These are phyloP conservation scores for Drosophila lutescens DNA, from an alignment of 2,888 invertebrate species.

Conservation along the genomic window DNA sequence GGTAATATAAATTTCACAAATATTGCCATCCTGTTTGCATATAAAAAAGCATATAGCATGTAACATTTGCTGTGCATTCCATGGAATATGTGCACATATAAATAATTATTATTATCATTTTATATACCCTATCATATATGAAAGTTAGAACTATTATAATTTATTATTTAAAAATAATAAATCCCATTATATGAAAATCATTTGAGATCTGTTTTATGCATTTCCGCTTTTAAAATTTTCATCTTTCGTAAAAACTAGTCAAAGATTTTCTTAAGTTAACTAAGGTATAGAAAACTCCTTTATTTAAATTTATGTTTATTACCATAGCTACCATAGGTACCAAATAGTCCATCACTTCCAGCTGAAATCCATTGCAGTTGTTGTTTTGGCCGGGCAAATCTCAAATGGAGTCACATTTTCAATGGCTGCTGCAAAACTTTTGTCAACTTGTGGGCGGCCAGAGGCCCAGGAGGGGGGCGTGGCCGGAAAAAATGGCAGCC, in stretches of 20 bases:
- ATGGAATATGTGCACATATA: no score
- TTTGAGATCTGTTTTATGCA: no score
- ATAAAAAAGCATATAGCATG: neutral
- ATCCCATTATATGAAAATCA: no score
- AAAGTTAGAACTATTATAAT: no score
- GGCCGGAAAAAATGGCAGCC: slow-evolving; percentile 56
- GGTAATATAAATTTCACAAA: slow-evolving; percentile 1
- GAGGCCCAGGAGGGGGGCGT: neutral
- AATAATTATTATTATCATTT: neutral
- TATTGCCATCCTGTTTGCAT: neutral
- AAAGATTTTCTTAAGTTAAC: no score
- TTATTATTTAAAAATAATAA: no score
- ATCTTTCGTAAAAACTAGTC: no score
- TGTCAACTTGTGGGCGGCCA: slow-evolving; percentile 49
- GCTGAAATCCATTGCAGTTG: slow-evolving; percentile 5
- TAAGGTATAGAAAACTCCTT: neutral
- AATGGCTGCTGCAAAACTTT: slow-evolving; percentile 60
- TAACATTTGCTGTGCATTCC: neutral
- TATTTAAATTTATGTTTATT: no score
- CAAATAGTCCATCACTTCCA: neutral
- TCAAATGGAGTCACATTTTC: slow-evolving; percentile 79
- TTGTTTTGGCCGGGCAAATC: slow-evolving; percentile 55
- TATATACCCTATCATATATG: no score
- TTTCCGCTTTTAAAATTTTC: no score
- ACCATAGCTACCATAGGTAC: slow-evolving; percentile 2